Evolutionary conservation across 1,140 invertebrate genomes (phyloP).

Genomic region (Aphelinus certus): DNA sequence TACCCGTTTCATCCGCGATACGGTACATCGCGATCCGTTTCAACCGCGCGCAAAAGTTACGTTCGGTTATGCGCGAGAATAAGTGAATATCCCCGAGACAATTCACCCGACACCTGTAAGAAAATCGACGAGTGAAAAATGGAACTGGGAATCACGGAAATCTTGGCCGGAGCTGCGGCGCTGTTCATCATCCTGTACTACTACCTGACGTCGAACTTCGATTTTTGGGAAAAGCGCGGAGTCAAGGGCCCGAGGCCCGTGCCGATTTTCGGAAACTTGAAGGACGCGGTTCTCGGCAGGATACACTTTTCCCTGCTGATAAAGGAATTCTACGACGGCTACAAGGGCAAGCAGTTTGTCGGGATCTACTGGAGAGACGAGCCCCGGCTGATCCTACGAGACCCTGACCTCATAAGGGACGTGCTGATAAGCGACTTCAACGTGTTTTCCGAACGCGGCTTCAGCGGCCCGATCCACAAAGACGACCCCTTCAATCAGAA

Average conservation of each 20-base stretch:
- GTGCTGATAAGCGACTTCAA: conserved; percentile 35
- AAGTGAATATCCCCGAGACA: too few relatives aligned
- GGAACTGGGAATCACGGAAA: conserved; percentile 31
- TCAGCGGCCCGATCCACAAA: conserved; percentile 57
- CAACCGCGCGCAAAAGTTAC: too few relatives aligned
- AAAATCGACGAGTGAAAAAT: background rate
- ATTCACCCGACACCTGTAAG: too few relatives aligned
- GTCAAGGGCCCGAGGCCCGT: conserved; percentile 43
- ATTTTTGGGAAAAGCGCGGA: conserved; percentile 45
- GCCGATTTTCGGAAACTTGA: conserved; percentile 45
- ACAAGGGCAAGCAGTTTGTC: conserved; percentile 32
- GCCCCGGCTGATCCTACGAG: conserved; percentile 22
- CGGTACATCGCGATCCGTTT: too few relatives aligned
- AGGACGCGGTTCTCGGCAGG: conserved; percentile 34
- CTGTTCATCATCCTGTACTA: conserved; percentile 17
- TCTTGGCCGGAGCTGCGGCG: conserved; percentile 26
- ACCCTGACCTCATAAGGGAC: conserved; percentile 36
- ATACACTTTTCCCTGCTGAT: conserved; percentile 28
- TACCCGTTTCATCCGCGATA: too few relatives aligned
- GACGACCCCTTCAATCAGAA: conserved; percentile 60
- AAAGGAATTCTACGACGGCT: conserved; percentile 35
- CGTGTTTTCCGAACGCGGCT: conserved; percentile 35
- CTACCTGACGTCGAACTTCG: conserved; percentile 22
- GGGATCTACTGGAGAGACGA: conserved; percentile 29
- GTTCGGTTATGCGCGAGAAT: too few relatives aligned